These are phyloP conservation scores for Gymnocheta viridis DNA, from an alignment of 2,888 invertebrate species.

Conservation along the genomic window DNA sequence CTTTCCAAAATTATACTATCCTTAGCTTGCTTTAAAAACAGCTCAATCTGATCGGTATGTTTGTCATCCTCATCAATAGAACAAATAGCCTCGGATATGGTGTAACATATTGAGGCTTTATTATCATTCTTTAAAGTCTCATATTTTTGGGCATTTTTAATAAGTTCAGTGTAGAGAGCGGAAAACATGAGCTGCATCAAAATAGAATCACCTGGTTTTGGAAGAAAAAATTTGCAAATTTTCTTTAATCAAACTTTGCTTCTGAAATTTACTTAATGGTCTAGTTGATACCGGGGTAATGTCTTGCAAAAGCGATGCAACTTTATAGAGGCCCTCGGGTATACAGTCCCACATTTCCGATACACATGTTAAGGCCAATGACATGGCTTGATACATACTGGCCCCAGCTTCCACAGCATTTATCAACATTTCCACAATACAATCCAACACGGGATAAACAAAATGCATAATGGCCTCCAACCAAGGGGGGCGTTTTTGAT, in stretches of 20 bases:
- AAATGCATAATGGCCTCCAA: slow-evolving; percentile 87
- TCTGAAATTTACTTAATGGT: slow-evolving; percentile 83
- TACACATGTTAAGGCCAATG: slow-evolving; percentile 87
- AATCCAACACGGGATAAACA: slow-evolving; percentile 85
- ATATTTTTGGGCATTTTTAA: slow-evolving; percentile 82
- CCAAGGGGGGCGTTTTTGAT: slow-evolving; percentile 90
- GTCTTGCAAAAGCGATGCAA: slow-evolving; percentile 86
- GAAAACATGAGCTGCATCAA: slow-evolving; percentile 88
- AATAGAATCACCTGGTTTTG: slow-evolving; percentile 83
- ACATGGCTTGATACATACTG: slow-evolving; percentile 91
- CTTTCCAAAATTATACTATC: slow-evolving; percentile 82
- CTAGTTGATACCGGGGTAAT: slow-evolving; percentile 87
- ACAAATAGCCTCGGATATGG: slow-evolving; percentile 90
- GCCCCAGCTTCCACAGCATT: slow-evolving; percentile 89
- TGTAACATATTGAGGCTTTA: slow-evolving; percentile 85
- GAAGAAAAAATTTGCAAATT: not conserved
- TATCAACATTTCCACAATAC: slow-evolving; percentile 86
- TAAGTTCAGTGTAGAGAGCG: slow-evolving; percentile 86
- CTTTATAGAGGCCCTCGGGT: slow-evolving; percentile 84
- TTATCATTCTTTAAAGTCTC: slow-evolving; percentile 74
- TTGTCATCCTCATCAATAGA: slow-evolving; percentile 91
- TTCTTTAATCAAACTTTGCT: not conserved
- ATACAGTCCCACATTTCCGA: slow-evolving; percentile 87
- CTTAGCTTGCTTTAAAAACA: slow-evolving; percentile 84
- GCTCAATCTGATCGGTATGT: slow-evolving; percentile 88